phyloP scores from a whole-genome alignment of 1,140 invertebrate species.

The Cydia pomonella region DNA sequence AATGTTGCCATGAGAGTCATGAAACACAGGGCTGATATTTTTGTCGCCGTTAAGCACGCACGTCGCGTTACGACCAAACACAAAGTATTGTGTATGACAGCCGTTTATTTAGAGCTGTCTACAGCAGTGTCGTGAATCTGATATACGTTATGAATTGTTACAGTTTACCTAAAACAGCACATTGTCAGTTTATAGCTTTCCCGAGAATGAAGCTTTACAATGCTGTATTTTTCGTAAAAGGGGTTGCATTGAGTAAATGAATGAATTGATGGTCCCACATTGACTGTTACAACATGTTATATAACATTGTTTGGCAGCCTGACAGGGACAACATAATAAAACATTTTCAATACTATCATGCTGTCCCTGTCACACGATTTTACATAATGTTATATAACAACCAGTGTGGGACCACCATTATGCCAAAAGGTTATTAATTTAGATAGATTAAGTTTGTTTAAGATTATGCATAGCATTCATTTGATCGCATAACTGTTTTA shows the following conservation, averaged over 20 bases:
- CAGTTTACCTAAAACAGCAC: not conserved
- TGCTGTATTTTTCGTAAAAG: not conserved
- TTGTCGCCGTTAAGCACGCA: not conserved
- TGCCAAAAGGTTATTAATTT: too few relatives aligned
- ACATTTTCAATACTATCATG: too few relatives aligned
- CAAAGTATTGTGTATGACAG: slow-evolving; percentile 18
- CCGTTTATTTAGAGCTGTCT: not conserved
- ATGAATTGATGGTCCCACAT: too few relatives aligned
- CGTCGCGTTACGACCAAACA: not conserved
- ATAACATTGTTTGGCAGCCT: too few relatives aligned
- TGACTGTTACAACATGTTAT: too few relatives aligned
- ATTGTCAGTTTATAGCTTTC: not conserved
- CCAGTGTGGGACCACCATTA: too few relatives aligned
- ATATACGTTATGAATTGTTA: not conserved
- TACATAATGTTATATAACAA: too few relatives aligned
- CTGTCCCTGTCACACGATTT: too few relatives aligned
- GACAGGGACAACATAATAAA: too few relatives aligned
- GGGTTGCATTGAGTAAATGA: not conserved
- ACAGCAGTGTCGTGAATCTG: not conserved
- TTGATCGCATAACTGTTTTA: too few relatives aligned
- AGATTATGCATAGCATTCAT: too few relatives aligned
- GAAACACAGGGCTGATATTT: not conserved
- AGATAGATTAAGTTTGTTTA: too few relatives aligned
- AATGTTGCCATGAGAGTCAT: slow-evolving; percentile 5
- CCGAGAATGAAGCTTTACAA: not conserved